Base-by-base conservation (phyloP, 1,140 invertebrate genomes). In the Drosophila nebulosa region DNA sequence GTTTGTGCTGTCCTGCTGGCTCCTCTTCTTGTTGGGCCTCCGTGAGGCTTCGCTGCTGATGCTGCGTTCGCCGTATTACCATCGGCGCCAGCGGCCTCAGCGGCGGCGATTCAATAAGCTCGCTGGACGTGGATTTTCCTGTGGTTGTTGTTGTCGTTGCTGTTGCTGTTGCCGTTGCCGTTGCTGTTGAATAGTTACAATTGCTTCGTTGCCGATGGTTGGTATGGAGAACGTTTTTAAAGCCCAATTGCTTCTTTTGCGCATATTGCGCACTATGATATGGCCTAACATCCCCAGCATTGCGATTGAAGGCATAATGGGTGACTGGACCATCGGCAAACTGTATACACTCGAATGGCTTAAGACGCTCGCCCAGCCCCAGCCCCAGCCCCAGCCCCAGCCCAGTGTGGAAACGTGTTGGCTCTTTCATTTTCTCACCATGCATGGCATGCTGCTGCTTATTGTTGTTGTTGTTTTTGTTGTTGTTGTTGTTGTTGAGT, bases 271-370 rank as follows among this genome's bases (percentile, higher is more conserved):
- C 39, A 46, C 39, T 46, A 18, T 46, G 39, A 42, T 42, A 16
- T 42, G 61, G 73, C 30, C 5, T 10, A 51, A 39, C n/a, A 14
- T 24, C 51, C 36, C n/a, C 26, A 24, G 21, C 12, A 5, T 63
- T 63, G 1, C 80, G 69, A 35, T 70, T 26, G 26, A 85, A 79
- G n/a, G 72, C 69, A n/a, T 69, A 50, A 35, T 12, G 50, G 32
- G 42, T 53, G 1, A 64, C 80, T 1, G 80, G 80, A 3, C 80
- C 80, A 30, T 84, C 80, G 1, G 80, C 76, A 18, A 85, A 84
- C 24, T 84, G 80, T 14, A 77, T 79, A 7, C 64, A 62, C 18
- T 74, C 59, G 27, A 84, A 84, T 35, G 64, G 80, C 6, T 52
- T 58, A 18, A 73, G 57, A 14, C 76, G 76, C 12, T 84, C 76